Evolutionary conservation across 2,797 vertebrate species (phyloP).

Genomic region (Pteropus rufus): DNA sequence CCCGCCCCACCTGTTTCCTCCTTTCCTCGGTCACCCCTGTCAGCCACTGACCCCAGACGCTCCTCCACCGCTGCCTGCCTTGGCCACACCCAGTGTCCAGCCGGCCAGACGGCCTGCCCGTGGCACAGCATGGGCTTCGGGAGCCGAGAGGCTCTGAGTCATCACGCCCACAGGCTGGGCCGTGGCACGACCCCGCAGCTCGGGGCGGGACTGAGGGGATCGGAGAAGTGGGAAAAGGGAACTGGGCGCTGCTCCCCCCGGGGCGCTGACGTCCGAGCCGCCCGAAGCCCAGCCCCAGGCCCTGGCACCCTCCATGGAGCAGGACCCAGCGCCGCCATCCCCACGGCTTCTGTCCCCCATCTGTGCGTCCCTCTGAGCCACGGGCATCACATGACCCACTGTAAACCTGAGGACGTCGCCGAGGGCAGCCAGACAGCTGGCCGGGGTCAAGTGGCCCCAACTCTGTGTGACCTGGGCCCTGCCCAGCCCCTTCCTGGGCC

Average conservation of each 20-base stretch:
- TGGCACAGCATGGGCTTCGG: accelerated
- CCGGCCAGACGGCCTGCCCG: background rate
- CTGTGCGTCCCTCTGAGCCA: accelerated
- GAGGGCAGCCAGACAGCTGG: background rate
- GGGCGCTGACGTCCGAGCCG: background rate
- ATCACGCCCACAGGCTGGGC: accelerated
- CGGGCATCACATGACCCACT: accelerated
- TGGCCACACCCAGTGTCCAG: background rate
- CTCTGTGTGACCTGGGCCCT: accelerated
- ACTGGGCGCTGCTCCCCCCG: accelerated
- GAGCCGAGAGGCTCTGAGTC: background rate
- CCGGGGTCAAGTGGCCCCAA: background rate
- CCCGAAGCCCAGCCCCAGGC: accelerated
- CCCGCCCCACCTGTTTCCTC: background rate
- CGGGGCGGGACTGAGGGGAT: accelerated
- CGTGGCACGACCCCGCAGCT: accelerated
- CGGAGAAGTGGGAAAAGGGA: background rate
- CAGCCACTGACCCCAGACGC: background rate
- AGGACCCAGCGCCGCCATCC: background rate
- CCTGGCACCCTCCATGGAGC: accelerated
- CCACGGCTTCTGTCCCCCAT: background rate
- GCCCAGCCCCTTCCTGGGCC: background rate
- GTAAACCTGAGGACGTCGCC: background rate
- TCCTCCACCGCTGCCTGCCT: background rate
- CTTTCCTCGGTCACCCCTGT: background rate